A percentile compares a stretch with the other conserved stretches of the same genome.
Conservation (phyloP, 2,888 invertebrate genomes). For the Papilio gigon region DNA sequence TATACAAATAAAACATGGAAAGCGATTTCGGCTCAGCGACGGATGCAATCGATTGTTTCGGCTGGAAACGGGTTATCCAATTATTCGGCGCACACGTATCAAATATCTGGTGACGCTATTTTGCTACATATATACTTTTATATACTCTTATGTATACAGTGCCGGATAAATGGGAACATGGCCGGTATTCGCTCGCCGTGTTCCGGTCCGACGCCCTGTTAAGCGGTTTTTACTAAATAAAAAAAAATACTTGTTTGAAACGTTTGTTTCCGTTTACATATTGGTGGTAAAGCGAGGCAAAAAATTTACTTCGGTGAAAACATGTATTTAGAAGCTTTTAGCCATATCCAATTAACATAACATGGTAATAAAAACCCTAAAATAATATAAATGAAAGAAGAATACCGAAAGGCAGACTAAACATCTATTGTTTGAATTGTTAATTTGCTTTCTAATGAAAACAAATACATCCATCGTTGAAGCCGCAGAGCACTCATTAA, state of each 20-base stretch:
- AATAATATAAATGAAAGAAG: no score
- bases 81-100: conserved; percentile 19
- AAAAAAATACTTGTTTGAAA: not conserved
- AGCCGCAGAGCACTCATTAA: not conserved
- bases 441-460: not conserved
- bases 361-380: not conserved
- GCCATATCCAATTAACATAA: not conserved
- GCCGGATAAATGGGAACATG: conserved; percentile 23
- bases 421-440: conserved; percentile 1
- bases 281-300: not conserved
- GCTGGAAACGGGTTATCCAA: conserved; percentile 24
- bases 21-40: conserved; percentile 1
- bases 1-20: not conserved
- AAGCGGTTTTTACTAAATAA: conserved; percentile 23
- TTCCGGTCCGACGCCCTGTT: conserved; percentile 12
- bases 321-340: not conserved
- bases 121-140: not conserved
- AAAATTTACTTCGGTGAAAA: not conserved
- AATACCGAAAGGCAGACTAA: not conserved
- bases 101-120: conserved; percentile 9
- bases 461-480: not conserved
- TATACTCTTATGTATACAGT: not conserved
- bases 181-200: conserved; percentile 10
- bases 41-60: conserved; percentile 6
- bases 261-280: not conserved